Percentiles rank a stretch among this genome's conserved stretches.
Conservation (phyloP, 2,888 invertebrate genomes). For the Pollenia amentaria region DNA sequence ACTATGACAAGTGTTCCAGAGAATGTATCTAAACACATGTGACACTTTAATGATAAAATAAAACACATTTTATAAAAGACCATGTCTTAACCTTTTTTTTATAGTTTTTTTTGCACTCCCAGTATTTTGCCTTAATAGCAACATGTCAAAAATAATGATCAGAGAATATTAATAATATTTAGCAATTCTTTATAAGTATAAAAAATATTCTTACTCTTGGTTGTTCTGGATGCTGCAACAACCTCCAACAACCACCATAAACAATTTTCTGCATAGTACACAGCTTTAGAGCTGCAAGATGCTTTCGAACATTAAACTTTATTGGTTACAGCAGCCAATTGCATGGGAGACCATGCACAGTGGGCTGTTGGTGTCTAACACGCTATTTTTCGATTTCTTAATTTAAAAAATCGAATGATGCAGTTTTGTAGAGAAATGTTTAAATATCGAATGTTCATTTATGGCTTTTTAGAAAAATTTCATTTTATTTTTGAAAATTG, state of each 20-base stretch:
- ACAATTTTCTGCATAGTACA: constrained; percentile 50
- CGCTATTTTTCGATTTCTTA: too few relatives aligned
- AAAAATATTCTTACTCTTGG: constrained; percentile 14
- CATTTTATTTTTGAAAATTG: too few relatives aligned
- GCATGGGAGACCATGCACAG: not conserved
- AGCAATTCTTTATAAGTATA: not conserved
- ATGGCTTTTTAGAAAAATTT: too few relatives aligned
- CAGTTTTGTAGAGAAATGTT: too few relatives aligned
- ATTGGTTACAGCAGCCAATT: constrained; percentile 40
- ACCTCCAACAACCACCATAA: constrained; percentile 26
- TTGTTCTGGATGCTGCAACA: constrained; percentile 24
- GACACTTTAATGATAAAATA: constrained; percentile 60
- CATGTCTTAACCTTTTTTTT: constrained; percentile 29
- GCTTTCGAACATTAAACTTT: constrained; percentile 24
- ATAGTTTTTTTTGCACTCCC: not conserved
- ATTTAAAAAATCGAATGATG: too few relatives aligned
- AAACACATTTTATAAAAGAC: constrained; percentile 42
- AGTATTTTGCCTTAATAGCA: constrained; percentile 62
- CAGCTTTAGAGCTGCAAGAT: not conserved
- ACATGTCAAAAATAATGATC: constrained; percentile 72
- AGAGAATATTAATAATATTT: constrained; percentile 69
- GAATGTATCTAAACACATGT: constrained; percentile 45
- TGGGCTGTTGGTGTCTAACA: too few relatives aligned
- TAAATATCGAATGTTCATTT: too few relatives aligned
- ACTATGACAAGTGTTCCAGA: constrained; percentile 32